Base-by-base conservation (phyloP, 2,797 vertebrate species). In the Halcyon chelicuti region DNA sequence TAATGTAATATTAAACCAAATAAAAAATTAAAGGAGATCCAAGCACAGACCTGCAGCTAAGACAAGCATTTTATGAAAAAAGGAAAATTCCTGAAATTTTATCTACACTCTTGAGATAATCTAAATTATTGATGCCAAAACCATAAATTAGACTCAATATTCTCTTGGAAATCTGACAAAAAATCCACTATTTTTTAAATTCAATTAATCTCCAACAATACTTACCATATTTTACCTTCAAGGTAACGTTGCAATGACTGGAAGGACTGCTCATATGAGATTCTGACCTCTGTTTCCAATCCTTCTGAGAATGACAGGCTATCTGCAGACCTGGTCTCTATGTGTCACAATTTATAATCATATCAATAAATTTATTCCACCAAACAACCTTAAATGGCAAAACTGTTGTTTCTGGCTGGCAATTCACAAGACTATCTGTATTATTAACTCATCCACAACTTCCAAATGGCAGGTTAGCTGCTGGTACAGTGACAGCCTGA, bases 1-100 rank as follows among this genome's bases (percentile, higher is more conserved):
- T 84, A 91, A 81, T 68, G 90, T 76, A 92, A 94, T 90, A 66
- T 71, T 85, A 91, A 88, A 84, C 44, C 28, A 81, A 49, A 54
- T 55, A 63, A 84, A 52, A 80, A 80, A 57, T 60, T 91, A 94
- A 87, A 95, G n/a, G 21, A 5, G 13, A 17, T 78, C 74, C 75
- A 96, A 95, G 58, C 82, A 31, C n/a, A 91, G 40, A 78, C 85
- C 62, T 70, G 81, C 22, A 96, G 35, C 44, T 68, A 73, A 78
- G 54, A 91, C 35, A 94, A 88, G 6, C 7, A 35, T 80, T 94
- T 87, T 42, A 86, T 66, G 21, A n/a, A 80, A 89, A 80, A 88
- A 5, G 12, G 3, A 72, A 66, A 86, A 80, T 79, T 73, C 35
- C 19, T 90, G 62, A 62, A 77, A 86, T 93, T 51, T 62, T 85